Conservation (phyloP, 2,888 invertebrate species). For the Coelopa pilipes region DNA sequence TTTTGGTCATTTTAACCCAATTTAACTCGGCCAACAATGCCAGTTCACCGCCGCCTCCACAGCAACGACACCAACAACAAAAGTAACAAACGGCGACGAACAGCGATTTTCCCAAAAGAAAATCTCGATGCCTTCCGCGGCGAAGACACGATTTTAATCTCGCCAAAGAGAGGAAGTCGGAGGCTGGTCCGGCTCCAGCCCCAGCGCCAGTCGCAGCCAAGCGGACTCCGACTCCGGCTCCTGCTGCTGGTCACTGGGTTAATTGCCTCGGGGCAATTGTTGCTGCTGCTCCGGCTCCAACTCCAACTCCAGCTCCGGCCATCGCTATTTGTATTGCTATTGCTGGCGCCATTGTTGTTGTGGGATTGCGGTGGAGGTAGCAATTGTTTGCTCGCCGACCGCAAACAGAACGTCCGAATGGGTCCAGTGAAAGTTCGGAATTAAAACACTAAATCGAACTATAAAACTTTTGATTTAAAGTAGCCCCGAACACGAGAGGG, state of each 20-base stretch:
- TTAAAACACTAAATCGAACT: background rate
- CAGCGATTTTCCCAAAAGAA: slow-evolving; percentile 35
- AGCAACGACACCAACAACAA: slow-evolving; percentile 20
- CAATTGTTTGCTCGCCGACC: background rate
- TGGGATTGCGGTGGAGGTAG: no score
- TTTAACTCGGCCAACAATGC: slow-evolving; percentile 14
- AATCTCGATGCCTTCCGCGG: slow-evolving; percentile 44
- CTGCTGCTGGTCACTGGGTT: slow-evolving; percentile 41
- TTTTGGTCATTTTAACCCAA: slow-evolving; percentile 42
- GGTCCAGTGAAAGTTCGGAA: slow-evolving; percentile 15
- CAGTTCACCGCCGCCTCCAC: background rate
- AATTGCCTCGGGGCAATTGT: slow-evolving; percentile 35
- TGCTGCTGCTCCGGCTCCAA: background rate
- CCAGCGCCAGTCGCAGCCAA: background rate
- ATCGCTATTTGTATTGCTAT: background rate
- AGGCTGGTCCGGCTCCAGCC: no score
- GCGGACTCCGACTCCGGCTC: background rate
- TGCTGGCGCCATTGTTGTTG: background rate
- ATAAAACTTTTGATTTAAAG: no score
- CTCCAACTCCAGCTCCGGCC: no score
- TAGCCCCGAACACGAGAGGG: no score
- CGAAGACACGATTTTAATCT: slow-evolving; percentile 50
- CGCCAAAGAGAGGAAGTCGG: slow-evolving; percentile 32
- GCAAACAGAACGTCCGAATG: background rate
- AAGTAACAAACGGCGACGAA: slow-evolving; percentile 10